These are phyloP conservation scores for Aquatica leii DNA, from an alignment of 2,888 invertebrate genomes.

Conservation along the genomic window DNA sequence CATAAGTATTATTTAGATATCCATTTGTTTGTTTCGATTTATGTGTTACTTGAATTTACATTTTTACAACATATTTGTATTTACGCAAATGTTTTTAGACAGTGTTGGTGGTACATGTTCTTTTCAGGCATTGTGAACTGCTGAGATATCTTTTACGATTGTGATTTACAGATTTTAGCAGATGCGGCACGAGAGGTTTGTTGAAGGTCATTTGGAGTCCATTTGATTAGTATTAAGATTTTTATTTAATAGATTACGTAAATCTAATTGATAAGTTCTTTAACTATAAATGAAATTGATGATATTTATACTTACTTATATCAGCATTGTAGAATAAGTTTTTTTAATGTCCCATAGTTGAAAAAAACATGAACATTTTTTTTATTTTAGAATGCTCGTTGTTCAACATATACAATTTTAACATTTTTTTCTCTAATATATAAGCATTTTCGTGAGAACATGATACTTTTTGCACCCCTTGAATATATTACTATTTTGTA, in stretches of 20 bases:
- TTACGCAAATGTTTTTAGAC: constrained; percentile 43
- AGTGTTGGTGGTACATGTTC: constrained; percentile 43
- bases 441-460: neutral
- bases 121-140: constrained; percentile 49
- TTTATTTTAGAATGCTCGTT: constrained; percentile 11
- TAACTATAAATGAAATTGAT: neutral
- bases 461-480: too few species aligned
- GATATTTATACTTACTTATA: constrained; percentile 7
- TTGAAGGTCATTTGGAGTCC: constrained; percentile 26
- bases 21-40: too few species aligned
- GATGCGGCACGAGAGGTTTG: constrained; percentile 24
- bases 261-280: constrained; percentile 11
- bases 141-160: constrained; percentile 56
- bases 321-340: constrained; percentile 8
- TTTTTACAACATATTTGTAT: constrained; percentile 21
- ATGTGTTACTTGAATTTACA: constrained; percentile 7
- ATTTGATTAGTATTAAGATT: constrained; percentile 32
- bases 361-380: constrained; percentile 3
- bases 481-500: too few species aligned
- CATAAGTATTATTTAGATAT: too few species aligned
- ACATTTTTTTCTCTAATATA: constrained; percentile 11
- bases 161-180: constrained; percentile 58
- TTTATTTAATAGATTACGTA: constrained; percentile 27
- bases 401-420: constrained; percentile 6
- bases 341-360: constrained; percentile 11